Base-by-base conservation (phyloP, 2,888 invertebrate species). In the Nephrotoma appendiculata region DNA sequence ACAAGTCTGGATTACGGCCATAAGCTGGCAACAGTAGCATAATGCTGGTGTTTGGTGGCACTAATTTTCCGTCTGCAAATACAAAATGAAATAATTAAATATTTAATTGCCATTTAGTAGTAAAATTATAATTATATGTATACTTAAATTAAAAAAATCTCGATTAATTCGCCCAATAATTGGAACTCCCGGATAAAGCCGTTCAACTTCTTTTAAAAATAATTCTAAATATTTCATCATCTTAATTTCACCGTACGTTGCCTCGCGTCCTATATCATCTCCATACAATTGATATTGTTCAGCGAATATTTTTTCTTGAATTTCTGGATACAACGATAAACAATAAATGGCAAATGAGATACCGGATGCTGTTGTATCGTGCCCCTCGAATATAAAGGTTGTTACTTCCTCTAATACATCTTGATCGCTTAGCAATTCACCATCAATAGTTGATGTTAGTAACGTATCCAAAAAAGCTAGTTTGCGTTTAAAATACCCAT, bases 301-400 rank as follows among this genome's bases (percentile, higher is more conserved):
- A 0, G 92, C 90, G 5, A 91, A 91, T 44, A 93, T 90, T 89
- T 93, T 93, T 86, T 92, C 92, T 89, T 94, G 94, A 0, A 93
- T 89, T 42, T 92, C 91, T 5, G 92, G 91, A 88, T 93, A 90
- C 86, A 92, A 91, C 0, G 94, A 93, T 0, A 94, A 90, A 87
- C 93, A 90, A 88, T 92, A 92, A 0, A 93, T 89, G 0, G 92
- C 89, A 89, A 93, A 94, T 0, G 91, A 90, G 9, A 94, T 91
- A 0, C 93, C 94, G 0, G 94, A 93, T 0, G 93, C 93, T 0
- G 94, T 94, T 0, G 94, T 94, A 88, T 94, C 94, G 87, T 94
- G 94, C 0, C 94, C 94, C 93, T 89, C 91, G 88, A 91, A 91
- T 89, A 91, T 90, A 87, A 91, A 91, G 2, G 91, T 91, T 4